Conservation (phyloP, 2,113 vertebrate genomes). For the Catharus bicknelli region DNA sequence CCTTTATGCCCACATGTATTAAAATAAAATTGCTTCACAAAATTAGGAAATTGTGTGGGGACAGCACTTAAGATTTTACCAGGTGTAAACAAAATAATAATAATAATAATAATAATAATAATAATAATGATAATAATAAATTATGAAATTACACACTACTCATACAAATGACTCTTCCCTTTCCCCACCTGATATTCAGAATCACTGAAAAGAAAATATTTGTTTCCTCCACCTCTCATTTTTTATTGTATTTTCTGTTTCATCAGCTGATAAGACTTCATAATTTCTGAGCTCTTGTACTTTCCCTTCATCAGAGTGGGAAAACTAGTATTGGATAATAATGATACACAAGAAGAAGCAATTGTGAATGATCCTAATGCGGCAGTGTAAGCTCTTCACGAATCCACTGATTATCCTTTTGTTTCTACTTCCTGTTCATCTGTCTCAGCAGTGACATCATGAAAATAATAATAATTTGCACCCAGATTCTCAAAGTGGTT, state of each 20-base stretch:
- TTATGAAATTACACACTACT: constrained; percentile 2
- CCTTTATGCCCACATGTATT: constrained; percentile 45
- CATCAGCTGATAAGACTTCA: neutral
- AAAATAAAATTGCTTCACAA: constrained; percentile 56
- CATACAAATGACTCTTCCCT: neutral
- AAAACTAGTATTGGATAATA: constrained; percentile 26
- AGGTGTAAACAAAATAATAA: constrained; percentile 26
- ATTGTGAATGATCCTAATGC: constrained; percentile 13
- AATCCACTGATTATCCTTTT: constrained; percentile 40
- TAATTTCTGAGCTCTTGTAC: neutral
- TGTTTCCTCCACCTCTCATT: neutral
- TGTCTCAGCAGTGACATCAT: constrained; percentile 11
- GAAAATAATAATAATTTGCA: constrained; percentile 58
- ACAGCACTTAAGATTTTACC: constrained; percentile 40
- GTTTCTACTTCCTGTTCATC: constrained; percentile 43
- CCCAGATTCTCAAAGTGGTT: constrained; percentile 42
- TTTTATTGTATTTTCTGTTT: neutral
- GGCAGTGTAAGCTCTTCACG: neutral
- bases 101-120: neutral
- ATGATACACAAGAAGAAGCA: neutral
- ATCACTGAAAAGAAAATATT: neutral
- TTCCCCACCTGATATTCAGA: neutral
- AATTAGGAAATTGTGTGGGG: constrained; percentile 49
- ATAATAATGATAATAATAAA: neutral
- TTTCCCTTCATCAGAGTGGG: neutral